Evolutionary conservation across 2,113 vertebrate genomes (phyloP).

Genomic region (Tretioscincus oriximinensis): DNA sequence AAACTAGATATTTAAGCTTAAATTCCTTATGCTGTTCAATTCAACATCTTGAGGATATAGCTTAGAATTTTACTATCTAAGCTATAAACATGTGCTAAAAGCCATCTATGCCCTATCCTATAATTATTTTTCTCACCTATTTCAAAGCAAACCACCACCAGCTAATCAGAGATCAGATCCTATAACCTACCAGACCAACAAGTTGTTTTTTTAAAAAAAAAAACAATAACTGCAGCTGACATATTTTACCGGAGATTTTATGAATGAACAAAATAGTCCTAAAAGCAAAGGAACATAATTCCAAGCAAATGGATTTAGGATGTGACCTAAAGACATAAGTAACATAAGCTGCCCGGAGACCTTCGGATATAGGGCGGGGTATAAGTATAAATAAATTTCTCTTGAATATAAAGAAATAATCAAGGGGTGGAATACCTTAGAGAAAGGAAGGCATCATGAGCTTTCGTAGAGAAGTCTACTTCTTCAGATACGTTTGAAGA

Average conservation of each 20-base stretch:
- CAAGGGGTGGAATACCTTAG: no score
- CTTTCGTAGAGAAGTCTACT: no score
- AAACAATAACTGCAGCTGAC: not conserved
- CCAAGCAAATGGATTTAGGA: conserved; percentile 9
- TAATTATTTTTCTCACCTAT: not conserved
- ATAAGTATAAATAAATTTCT: no score
- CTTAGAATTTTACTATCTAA: not conserved
- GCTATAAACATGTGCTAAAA: no score
- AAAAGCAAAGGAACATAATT: conserved; percentile 4
- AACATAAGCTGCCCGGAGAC: no score
- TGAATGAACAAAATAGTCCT: not conserved
- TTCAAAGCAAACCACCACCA: not conserved
- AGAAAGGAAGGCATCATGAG: no score
- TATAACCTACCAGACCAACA: no score
- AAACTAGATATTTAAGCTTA: not conserved
- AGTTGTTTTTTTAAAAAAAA: not conserved
- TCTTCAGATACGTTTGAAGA: no score
- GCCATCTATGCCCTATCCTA: not conserved
- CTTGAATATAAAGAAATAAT: not conserved
- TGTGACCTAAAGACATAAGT: not conserved
- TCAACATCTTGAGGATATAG: not conserved
- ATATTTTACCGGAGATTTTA: not conserved
- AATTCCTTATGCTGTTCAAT: not conserved
- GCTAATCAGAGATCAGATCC: not conserved
- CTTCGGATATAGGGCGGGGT: no score